Base-by-base conservation (phyloP, 53 echinoderm and acorn worm genomes). In the Glandiceps talaboti region DNA sequence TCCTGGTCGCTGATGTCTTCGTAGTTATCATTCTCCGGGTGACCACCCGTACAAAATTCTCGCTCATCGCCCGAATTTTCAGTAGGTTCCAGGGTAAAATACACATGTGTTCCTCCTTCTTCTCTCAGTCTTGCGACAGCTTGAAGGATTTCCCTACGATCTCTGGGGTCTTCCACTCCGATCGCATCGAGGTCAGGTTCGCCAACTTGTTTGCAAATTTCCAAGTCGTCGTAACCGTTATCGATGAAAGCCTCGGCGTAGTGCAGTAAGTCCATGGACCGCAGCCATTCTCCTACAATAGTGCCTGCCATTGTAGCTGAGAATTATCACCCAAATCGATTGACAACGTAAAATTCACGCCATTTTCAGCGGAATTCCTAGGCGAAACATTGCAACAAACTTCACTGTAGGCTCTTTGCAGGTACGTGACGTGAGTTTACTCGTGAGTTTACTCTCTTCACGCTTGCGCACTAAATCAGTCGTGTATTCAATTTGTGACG, bases 181-280 rank as follows among this genome's bases (percentile, higher is more conserved):
- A 99, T 99, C 33, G 99, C 99, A 31, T 94, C 93, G 77, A 99
- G 81, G 87, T 99, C 99, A 28, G 94, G 94, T 31, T 91, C 91
- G 10, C 99, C 99, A 32, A 99, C 93, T 89, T 99, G 99, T 75
- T 99, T 99, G 82, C 99, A 99, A 30, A 93, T 99, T 86, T 99
- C 99, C 79, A 99, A 79, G 74, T 99, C 99, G 64, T 99, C 99
- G 78, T 99, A 99, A 33, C 99, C 99, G 33, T 99, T 99, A 79
- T 99, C 99, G 1, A 99, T 72, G 83, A 99, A 99, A 27, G 89
- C 84, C 33, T 91, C 87, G 33, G 86, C 81, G 45, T 94, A 91
- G 27, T 85, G 85, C 30, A 82, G 32, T 79, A 99, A 84, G 77
- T 99, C 99, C 79, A 99, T 79, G 29, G 99, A 91, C 33, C 94